Conservation (phyloP, 2,888 invertebrate species). For the Acanthosoma haemorrhoidale region DNA sequence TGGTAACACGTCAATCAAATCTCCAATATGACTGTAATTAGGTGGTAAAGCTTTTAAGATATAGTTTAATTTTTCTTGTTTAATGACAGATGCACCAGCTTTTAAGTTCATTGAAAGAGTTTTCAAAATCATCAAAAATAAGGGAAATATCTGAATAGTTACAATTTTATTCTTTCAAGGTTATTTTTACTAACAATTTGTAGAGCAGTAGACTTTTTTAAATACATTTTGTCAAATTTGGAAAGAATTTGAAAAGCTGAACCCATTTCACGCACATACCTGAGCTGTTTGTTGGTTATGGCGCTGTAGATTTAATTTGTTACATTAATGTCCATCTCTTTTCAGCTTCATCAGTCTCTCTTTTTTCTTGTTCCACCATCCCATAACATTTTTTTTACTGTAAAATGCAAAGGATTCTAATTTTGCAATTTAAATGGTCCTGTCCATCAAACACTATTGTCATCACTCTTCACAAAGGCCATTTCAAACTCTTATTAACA, state of each 20-base stretch:
- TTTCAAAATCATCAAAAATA: too few species aligned
- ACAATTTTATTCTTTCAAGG: too few species aligned
- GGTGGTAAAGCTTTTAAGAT: too few species aligned
- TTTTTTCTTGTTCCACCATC: not conserved
- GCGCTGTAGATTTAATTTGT: constrained; percentile 21
- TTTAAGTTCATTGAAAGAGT: too few species aligned
- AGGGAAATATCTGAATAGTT: too few species aligned
- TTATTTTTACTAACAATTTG: too few species aligned
- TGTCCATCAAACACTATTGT: not conserved
- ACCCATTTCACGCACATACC: constrained; percentile 2
- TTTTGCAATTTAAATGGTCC: not conserved
- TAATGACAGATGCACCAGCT: too few species aligned
- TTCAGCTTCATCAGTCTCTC: not conserved
- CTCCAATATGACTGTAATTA: too few species aligned
- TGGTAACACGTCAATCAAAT: too few species aligned
- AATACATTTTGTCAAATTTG: constrained; percentile 27
- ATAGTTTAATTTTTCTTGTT: too few species aligned
- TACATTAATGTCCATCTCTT: not conserved
- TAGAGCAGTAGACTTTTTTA: constrained; percentile 20
- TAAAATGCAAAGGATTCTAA: not conserved
- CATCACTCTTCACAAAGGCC: too few species aligned
- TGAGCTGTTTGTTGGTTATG: constrained; percentile 20
- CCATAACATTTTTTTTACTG: not conserved
- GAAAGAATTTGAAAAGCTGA: constrained; percentile 17
- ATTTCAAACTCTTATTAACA: too few species aligned